A percentile compares a stretch with the other conserved stretches of the same genome.
phyloP scores from a whole-genome alignment of 2,888 invertebrate genomes.

The Kryphioiulus occultus region DNA sequence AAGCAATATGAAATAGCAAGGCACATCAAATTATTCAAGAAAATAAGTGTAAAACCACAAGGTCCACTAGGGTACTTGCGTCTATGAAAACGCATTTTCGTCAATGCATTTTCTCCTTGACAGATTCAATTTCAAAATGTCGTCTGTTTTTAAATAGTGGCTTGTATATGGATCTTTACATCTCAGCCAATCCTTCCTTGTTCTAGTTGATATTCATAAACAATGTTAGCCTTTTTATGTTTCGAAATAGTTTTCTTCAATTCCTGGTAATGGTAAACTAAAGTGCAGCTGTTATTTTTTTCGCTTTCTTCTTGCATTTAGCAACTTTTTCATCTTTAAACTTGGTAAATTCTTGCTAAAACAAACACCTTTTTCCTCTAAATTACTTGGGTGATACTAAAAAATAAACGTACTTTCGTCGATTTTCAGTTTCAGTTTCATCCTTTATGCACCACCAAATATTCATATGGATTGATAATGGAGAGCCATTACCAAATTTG shows the following conservation, averaged over 20 bases:
- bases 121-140: background rate
- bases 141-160: background rate
- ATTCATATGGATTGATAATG: no score
- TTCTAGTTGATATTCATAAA: background rate
- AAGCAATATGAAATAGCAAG: no score
- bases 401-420: no score
- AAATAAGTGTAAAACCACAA: no score
- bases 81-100: background rate
- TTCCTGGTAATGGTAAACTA: background rate
- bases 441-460: no score
- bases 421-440: no score
- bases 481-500: no score
- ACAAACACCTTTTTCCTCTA: no score
- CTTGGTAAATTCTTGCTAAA: background rate
- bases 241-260: background rate
- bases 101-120: background rate
- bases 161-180: background rate
- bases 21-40: no score
- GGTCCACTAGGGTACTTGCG: background rate
- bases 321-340: background rate
- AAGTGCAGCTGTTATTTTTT: background rate
- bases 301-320: background rate
- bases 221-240: no score
- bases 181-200: background rate
- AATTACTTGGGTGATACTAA: no score